These are phyloP conservation scores for Pemphigus obesinymphae DNA, from an alignment of 1,140 invertebrate genomes.

Conservation along the genomic window DNA sequence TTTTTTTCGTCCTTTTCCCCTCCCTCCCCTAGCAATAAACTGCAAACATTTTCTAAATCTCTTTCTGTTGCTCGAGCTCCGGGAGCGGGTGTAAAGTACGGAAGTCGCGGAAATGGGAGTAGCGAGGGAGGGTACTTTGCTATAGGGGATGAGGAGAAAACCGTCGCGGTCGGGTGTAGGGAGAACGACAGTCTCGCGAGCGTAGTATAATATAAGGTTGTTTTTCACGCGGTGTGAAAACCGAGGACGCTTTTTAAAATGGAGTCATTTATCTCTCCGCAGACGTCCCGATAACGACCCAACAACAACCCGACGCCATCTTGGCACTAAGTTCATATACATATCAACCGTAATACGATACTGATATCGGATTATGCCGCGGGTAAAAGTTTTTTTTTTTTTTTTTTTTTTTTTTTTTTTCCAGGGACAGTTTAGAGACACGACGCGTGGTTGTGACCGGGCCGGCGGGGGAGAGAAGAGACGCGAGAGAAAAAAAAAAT, in stretches of 20 bases:
- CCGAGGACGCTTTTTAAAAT: slow-evolving; percentile 38
- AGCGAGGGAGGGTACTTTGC: background rate
- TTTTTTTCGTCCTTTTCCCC: background rate
- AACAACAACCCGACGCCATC: slow-evolving; percentile 40
- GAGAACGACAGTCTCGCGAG: slow-evolving; percentile 3
- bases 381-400: slow-evolving; percentile 6
- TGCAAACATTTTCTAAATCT: slow-evolving; percentile 30
- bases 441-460: background rate
- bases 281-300: slow-evolving; percentile 40
- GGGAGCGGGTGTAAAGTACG: too few species aligned
- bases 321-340: slow-evolving; percentile 40
- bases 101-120: background rate
- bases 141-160: background rate
- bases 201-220: slow-evolving; percentile 12
- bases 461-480: background rate
- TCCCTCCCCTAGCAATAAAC: slow-evolving; percentile 1
- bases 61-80: background rate
- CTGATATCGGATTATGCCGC: slow-evolving; percentile 33
- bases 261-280: slow-evolving; percentile 39
- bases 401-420: too few species aligned
- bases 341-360: slow-evolving; percentile 37
- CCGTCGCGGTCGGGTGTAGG: background rate
- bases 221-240: slow-evolving; percentile 29
- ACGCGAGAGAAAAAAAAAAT: background rate
- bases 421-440: background rate